A percentile compares a stretch with the other conserved stretches of the same genome.
phyloP scores from a whole-genome alignment of 2,888 invertebrate species.

The Hofmannophila pseudospretella region DNA sequence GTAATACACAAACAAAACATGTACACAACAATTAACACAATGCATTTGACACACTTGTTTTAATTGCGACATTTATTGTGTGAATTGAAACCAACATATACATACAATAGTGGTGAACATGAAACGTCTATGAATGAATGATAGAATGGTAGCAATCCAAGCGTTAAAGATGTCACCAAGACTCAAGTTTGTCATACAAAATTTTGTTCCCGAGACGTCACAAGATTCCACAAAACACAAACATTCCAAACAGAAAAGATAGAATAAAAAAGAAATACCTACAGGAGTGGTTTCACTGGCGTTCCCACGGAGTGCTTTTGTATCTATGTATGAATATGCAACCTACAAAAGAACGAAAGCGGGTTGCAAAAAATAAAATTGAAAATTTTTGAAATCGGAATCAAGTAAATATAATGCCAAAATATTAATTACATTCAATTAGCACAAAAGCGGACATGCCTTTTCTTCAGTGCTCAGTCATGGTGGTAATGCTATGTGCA shows the following conservation, averaged over 20 bases:
- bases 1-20: slow-evolving; percentile 15
- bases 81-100: slow-evolving; percentile 1
- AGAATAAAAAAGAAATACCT: slow-evolving; percentile 78
- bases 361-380: slow-evolving; percentile 69
- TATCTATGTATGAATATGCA: slow-evolving; percentile 77
- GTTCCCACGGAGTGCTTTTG: slow-evolving; percentile 58
- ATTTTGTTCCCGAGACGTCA: slow-evolving; percentile 4
- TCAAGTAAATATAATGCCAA: slow-evolving; percentile 22
- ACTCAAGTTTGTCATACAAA: slow-evolving; percentile 2
- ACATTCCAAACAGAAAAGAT: slow-evolving; percentile 25
- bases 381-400: slow-evolving; percentile 29
- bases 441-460: slow-evolving; percentile 35
- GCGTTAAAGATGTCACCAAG: slow-evolving; percentile 20
- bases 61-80: background rate
- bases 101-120: background rate
- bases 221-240: slow-evolving; percentile 5
- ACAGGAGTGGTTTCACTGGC: slow-evolving; percentile 83
- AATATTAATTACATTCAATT: slow-evolving; percentile 25
- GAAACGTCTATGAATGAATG: slow-evolving; percentile 1
- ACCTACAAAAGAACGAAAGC: slow-evolving; percentile 81
- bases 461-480: slow-evolving; percentile 19
- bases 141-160: slow-evolving; percentile 16
- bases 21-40: background rate
- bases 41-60: background rate
- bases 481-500: slow-evolving; percentile 4